phyloP scores from a whole-genome alignment of 2,113 vertebrate genomes.

The Brachypodius melanocephalos region DNA sequence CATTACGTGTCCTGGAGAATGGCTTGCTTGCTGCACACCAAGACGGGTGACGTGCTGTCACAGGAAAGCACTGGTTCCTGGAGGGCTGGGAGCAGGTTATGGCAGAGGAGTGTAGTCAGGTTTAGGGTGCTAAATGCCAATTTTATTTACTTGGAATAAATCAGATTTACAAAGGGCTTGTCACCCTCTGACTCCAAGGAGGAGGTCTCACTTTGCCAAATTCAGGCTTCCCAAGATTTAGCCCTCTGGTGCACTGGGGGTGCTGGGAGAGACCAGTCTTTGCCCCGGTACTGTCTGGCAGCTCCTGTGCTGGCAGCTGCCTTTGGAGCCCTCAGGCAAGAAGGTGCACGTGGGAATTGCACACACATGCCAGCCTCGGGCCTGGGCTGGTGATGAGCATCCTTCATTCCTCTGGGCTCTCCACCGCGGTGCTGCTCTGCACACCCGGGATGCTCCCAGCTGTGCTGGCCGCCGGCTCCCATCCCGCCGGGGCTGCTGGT shows the following conservation, averaged over 20 bases:
- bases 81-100: background rate
- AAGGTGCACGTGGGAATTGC: background rate
- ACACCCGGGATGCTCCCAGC: background rate
- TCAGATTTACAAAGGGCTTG: background rate
- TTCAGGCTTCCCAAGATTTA: background rate
- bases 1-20: background rate
- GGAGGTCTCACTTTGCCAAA: background rate
- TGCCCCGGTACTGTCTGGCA: background rate
- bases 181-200: background rate
- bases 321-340: background rate
- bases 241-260: background rate
- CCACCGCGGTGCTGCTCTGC: background rate
- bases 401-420: background rate
- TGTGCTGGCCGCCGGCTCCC: background rate
- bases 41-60: accelerated
- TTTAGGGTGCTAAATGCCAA: background rate
- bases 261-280: background rate
- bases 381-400: background rate
- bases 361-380: background rate
- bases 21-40: accelerated
- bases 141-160: background rate
- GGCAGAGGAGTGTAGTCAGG: accelerated
- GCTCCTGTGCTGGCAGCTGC: background rate
- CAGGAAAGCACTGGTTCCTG: background rate
- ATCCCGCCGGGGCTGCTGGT: background rate